These are phyloP conservation scores for Amaurobius ferox DNA, from an alignment of 2,888 invertebrate genomes.

Conservation along the genomic window DNA sequence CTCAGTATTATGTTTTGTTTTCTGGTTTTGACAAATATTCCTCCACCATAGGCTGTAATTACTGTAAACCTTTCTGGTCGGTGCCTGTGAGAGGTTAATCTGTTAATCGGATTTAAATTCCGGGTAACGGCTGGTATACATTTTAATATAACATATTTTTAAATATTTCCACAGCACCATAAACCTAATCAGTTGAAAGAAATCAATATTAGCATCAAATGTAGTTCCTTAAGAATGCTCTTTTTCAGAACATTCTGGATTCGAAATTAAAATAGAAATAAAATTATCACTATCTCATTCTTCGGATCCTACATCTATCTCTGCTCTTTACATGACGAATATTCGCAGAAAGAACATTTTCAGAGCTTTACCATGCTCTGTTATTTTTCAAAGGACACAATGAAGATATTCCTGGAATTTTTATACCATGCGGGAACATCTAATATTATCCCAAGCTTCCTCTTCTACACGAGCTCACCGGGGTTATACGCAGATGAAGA, in stretches of 20 bases:
- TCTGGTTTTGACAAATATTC: too few species aligned
- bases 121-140: too few species aligned
- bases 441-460: constrained; percentile 13
- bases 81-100: too few species aligned
- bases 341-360: background rate
- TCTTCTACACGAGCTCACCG: background rate
- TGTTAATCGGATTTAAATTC: too few species aligned
- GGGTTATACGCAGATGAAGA: constrained; percentile 1
- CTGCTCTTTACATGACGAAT: constrained; percentile 7
- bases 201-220: background rate
- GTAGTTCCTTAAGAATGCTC: too few species aligned
- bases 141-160: too few species aligned
- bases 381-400: constrained; percentile 12
- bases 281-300: constrained; percentile 11
- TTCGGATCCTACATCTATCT: background rate
- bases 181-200: too few species aligned
- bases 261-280: background rate
- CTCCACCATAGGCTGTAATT: too few species aligned
- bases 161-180: too few species aligned
- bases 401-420: constrained; percentile 11
- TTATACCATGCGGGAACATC: constrained; percentile 15
- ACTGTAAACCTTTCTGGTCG: too few species aligned
- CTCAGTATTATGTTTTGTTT: too few species aligned
- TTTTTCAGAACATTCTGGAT: background rate
- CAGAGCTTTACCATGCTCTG: background rate